Evolutionary conservation across 1,140 invertebrate genomes (phyloP).

Genomic region (Chrysopa pallens): DNA sequence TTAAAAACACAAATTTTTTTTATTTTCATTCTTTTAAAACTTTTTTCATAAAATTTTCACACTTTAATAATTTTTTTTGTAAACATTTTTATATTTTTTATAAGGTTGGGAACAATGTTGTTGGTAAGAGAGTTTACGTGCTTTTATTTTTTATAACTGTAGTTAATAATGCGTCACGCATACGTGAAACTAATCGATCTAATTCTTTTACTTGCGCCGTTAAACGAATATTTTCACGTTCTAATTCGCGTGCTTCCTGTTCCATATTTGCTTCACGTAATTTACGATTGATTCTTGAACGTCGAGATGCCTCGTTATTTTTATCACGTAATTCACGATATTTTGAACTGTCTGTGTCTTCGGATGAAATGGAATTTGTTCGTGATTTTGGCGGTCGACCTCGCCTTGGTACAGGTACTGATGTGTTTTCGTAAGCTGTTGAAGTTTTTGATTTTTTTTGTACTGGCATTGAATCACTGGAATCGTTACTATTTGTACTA

Average conservation of each 20-base stretch:
- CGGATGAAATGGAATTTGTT: conserved; percentile 14
- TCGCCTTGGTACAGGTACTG: conserved; percentile 3
- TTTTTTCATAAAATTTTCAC: no score
- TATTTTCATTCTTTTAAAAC: no score
- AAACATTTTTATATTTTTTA: no score
- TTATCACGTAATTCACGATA: conserved; percentile 49
- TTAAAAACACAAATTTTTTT: no score
- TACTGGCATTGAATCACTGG: neutral
- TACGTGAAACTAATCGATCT: conserved; percentile 16
- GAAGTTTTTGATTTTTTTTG: neutral
- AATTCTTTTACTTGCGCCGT: conserved; percentile 18
- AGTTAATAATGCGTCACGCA: conserved; percentile 18
- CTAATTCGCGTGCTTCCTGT: conserved; percentile 14
- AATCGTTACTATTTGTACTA: neutral
- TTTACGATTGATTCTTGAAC: conserved; percentile 51
- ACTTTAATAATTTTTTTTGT: no score
- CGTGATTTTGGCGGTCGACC: conserved; percentile 15
- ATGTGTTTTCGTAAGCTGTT: neutral
- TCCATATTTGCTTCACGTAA: conserved; percentile 30
- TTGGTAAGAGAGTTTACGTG: no score
- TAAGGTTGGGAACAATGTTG: no score
- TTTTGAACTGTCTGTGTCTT: conserved; percentile 15
- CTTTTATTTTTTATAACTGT: conserved; percentile 15
- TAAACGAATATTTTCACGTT: conserved; percentile 15
- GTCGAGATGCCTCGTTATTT: conserved; percentile 58